These are phyloP conservation scores for Erebia palarica DNA, from an alignment of 2,888 invertebrate species.

Conservation along the genomic window DNA sequence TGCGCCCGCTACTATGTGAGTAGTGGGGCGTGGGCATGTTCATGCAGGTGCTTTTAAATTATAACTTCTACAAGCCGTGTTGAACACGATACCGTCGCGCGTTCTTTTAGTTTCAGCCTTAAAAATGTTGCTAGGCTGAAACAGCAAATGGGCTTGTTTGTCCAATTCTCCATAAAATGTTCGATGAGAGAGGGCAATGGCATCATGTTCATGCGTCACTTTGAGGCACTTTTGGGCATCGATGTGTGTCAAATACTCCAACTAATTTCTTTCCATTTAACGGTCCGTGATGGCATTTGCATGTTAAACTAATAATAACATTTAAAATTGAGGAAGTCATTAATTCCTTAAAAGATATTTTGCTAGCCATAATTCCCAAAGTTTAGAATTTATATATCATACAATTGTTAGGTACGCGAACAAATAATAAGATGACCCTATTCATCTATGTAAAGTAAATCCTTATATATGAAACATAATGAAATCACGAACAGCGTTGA, in stretches of 20 bases:
- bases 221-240: slow-evolving; percentile 32
- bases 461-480: too few species aligned
- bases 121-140: slow-evolving; percentile 23
- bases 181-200: slow-evolving; percentile 36
- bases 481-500: too few species aligned
- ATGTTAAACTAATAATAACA: slow-evolving; percentile 19
- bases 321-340: slow-evolving; percentile 6
- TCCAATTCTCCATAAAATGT: slow-evolving; percentile 23
- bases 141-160: slow-evolving; percentile 26
- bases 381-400: neutral
- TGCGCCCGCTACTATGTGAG: too few species aligned
- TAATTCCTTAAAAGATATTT: neutral
- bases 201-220: slow-evolving; percentile 33
- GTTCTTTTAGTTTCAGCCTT: too few species aligned
- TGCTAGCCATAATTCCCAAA: neutral
- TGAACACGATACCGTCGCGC: too few species aligned
- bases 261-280: slow-evolving; percentile 27
- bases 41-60: too few species aligned
- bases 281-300: slow-evolving; percentile 21
- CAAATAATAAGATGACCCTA: neutral
- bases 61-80: too few species aligned
- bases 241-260: slow-evolving; percentile 34
- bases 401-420: neutral
- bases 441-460: neutral
- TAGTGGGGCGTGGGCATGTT: too few species aligned